Conservation (phyloP, 2,797 vertebrate species). For the Pantherophis vulpinus region DNA sequence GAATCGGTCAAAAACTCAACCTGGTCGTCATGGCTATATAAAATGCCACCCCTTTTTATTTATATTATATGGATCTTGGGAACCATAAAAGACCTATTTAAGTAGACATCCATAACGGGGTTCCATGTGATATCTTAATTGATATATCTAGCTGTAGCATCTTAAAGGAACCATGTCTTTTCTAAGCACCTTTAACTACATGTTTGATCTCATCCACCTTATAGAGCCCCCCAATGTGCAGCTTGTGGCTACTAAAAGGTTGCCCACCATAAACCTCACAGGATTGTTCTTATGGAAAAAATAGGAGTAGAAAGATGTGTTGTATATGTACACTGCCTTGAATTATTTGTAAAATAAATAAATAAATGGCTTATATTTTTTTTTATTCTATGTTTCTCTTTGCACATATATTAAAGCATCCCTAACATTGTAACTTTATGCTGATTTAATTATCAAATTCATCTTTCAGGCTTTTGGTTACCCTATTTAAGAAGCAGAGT, state of each 20-base stretch:
- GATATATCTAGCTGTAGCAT: not conserved
- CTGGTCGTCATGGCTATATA: not conserved
- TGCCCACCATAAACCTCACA: not conserved
- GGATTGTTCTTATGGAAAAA: not conserved
- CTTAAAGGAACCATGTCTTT: not conserved
- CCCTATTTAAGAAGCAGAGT: not conserved
- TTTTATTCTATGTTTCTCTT: not conserved
- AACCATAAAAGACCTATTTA: not conserved
- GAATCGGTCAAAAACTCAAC: not conserved
- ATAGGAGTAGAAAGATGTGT: not conserved
- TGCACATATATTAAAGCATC: not conserved
- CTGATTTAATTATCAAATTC: not conserved
- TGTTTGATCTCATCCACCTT: not conserved
- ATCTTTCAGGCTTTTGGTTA: not conserved
- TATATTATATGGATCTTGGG: not conserved
- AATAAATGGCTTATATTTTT: not conserved
- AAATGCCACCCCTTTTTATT: not conserved
- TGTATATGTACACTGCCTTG: not conserved
- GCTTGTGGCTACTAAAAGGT: not conserved
- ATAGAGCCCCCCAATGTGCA: not conserved
- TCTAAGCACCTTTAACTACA: not conserved
- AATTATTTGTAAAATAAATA: not conserved
- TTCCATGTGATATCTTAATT: not conserved
- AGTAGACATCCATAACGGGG: not conserved
- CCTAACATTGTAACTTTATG: not conserved